Base-by-base conservation (phyloP, 2,113 vertebrate genomes). In the Coptodon bakossiorum region DNA sequence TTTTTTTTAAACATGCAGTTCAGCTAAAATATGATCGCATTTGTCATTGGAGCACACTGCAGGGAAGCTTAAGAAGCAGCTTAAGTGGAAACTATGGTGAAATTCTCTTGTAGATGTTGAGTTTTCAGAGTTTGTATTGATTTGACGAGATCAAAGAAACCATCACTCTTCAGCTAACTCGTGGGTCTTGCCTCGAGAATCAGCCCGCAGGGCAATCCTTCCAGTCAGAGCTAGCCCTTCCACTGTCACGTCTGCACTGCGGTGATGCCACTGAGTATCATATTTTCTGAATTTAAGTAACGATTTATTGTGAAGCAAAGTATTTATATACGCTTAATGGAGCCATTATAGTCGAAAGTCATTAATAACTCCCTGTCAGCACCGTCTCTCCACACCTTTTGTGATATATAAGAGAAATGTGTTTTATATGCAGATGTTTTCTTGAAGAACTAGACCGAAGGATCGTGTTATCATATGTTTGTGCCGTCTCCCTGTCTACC, bases 311-410 rank as follows among this genome's bases (percentile, higher is more conserved):
- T 87, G 66, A 89, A 54, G 36, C 82, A 45, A 53, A 80, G 73
- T 63, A 84, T 86, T 88, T 87, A 22, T 88, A 14, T 68, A 16
- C 4, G 38, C 50, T 90, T 82, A 88, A 90, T 71, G 80, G 54
- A 90, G 57, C 80, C 63, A 83, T 93, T 86, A 36, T 84, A 66
- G 82, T 82, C 71, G 31, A 63, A 45, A 79, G 73, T 68, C 22
- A 17, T 61, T 71, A 83, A 82, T 57, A 78, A 40, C 71, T 43
- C 22, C 78, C 43, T 45, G 71, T 16, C 79, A 57, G 59, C 24
- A 12, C 12, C 57, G 71, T 24, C 80, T 34, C 63, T 63, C 24
- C 16, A 16, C 3, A 6, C 45, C 24, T 80, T 66, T 82, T 66
- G 43, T 81, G 5, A 29, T 16, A 19, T 66, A 17, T 66, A 31